phyloP scores from a whole-genome alignment of 2,888 invertebrate genomes.

The Orthosia cruda region DNA sequence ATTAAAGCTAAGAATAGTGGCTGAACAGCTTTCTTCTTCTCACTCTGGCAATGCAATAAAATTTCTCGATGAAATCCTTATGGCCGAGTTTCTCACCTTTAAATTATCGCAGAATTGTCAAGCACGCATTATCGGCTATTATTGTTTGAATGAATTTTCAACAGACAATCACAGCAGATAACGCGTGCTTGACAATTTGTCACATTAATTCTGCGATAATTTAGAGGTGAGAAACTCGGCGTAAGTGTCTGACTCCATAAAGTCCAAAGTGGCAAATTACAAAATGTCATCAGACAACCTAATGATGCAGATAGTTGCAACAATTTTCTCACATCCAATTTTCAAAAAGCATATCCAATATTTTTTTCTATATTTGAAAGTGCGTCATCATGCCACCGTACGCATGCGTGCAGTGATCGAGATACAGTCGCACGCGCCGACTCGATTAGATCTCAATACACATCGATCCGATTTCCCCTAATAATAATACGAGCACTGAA shows the following conservation, averaged over 20 bases:
- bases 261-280: neutral
- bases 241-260: neutral
- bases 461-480: slow-evolving; percentile 71
- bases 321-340: slow-evolving; percentile 44
- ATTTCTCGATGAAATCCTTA: neutral
- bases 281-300: slow-evolving; percentile 2
- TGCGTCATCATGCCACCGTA: slow-evolving; percentile 66
- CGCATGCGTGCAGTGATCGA: slow-evolving; percentile 62
- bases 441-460: slow-evolving; percentile 70
- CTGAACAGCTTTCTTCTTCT: neutral
- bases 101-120: no score
- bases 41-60: neutral
- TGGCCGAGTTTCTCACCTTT: no score
- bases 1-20: slow-evolving; percentile 4
- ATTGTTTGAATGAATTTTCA: no score
- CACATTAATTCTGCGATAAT: no score
- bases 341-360: slow-evolving; percentile 48
- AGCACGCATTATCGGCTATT: no score
- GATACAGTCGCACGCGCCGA: slow-evolving; percentile 64
- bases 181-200: no score
- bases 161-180: no score
- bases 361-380: slow-evolving; percentile 67
- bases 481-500: slow-evolving; percentile 64
- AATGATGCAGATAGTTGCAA: slow-evolving; percentile 9
- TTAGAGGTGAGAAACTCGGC: no score